These are phyloP conservation scores for Caracal caracal DNA, from an alignment of 2,113 vertebrate genomes.

Conservation along the genomic window DNA sequence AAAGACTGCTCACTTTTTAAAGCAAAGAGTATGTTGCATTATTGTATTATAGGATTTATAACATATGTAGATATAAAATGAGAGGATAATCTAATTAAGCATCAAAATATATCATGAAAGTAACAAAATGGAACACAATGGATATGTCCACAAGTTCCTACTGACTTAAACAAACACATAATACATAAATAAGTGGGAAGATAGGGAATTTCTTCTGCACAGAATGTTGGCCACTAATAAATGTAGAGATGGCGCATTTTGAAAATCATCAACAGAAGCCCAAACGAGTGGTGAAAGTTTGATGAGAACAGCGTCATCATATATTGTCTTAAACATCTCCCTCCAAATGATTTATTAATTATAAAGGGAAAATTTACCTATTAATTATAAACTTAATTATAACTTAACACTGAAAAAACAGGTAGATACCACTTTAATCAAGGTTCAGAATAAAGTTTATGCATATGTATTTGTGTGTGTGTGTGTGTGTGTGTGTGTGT, in stretches of 20 bases:
- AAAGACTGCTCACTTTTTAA: slow-evolving; percentile 3
- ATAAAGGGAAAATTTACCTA: neutral
- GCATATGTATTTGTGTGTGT: neutral
- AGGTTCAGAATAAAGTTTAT: neutral
- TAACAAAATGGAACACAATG: neutral
- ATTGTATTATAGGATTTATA: neutral
- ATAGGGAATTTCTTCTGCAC: neutral
- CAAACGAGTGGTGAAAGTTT: neutral
- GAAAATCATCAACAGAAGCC: neutral
- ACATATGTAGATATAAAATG: neutral
- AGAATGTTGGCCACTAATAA: neutral
- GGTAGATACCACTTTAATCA: neutral
- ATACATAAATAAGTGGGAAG: neutral
- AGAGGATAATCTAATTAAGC: neutral
- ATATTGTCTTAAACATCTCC: neutral
- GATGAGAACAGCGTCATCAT: neutral
- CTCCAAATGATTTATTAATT: neutral
- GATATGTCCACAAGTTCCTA: neutral
- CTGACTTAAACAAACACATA: neutral
- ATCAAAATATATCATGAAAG: neutral
- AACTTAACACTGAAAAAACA: neutral
- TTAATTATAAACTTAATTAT: neutral
- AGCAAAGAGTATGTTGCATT: neutral
- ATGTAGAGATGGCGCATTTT: neutral
- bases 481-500: neutral